Evolutionary conservation across 1,140 invertebrate species (phyloP).

Genomic region (Drosophila sucinea): DNA sequence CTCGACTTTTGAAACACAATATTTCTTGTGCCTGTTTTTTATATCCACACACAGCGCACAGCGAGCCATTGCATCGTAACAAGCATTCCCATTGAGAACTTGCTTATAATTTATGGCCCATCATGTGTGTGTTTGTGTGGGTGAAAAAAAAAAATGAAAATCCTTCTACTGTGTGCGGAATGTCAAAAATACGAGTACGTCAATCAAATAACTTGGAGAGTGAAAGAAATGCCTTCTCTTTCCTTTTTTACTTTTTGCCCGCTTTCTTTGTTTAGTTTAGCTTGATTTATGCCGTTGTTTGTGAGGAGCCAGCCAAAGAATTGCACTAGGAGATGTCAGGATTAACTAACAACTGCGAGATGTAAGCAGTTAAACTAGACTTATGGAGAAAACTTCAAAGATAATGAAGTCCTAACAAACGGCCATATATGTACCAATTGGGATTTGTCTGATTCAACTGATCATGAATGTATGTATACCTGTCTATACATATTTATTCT

Average conservation of each 20-base stretch:
- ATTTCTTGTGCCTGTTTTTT: constrained; percentile 78
- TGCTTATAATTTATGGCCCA: constrained; percentile 76
- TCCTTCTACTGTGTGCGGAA: constrained; percentile 30
- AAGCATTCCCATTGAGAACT: constrained; percentile 22
- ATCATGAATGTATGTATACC: too few species aligned
- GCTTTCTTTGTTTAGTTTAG: constrained; percentile 13
- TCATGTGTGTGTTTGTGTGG: constrained; percentile 48
- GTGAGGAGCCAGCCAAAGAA: constrained; percentile 4
- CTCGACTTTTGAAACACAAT: constrained; percentile 53
- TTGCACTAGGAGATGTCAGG: constrained; percentile 22
- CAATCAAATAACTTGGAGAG: constrained; percentile 64
- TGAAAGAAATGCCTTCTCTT: constrained; percentile 12
- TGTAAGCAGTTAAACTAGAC: constrained; percentile 37
- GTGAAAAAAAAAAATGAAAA: constrained; percentile 15
- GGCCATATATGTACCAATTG: too few species aligned
- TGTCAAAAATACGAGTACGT: constrained; percentile 73
- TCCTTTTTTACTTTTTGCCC: constrained; percentile 31
- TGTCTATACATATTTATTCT: too few species aligned
- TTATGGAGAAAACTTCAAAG: constrained; percentile 22
- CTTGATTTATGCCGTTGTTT: constrained; percentile 37
- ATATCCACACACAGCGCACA: constrained; percentile 35
- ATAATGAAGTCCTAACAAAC: neutral
- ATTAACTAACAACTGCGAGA: constrained; percentile 43
- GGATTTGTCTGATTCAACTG: too few species aligned
- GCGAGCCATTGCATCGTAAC: constrained; percentile 25